Conservation (phyloP, 2,113 vertebrate genomes). For the Bos javanicus region DNA sequence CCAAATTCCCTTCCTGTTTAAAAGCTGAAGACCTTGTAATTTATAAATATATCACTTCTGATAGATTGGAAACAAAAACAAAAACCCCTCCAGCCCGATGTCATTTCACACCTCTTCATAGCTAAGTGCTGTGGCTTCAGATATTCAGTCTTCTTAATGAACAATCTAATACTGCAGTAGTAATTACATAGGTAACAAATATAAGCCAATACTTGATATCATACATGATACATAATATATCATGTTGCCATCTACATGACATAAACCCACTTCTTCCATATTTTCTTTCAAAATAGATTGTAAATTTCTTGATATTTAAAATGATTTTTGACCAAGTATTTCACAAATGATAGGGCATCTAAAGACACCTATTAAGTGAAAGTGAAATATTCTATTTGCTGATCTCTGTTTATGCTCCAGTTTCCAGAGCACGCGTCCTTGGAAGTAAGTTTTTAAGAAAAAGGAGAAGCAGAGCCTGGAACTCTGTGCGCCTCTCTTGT, state of each 20-base stretch:
- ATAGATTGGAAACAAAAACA: neutral
- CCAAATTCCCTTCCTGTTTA: neutral
- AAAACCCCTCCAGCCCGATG: neutral
- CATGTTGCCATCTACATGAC: neutral
- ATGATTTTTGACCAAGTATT: neutral
- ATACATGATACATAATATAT: neutral
- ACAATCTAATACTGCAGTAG: neutral
- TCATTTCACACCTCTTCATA: neutral
- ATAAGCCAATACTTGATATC: neutral
- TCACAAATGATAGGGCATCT: neutral
- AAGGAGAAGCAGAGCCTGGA: neutral
- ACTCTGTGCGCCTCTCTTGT: neutral
- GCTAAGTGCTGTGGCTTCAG: neutral
- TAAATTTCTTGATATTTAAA: neutral
- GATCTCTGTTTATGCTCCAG: neutral
- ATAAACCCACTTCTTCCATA: neutral
- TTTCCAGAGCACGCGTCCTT: rapidly evolving
- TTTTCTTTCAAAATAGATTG: neutral
- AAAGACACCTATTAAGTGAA: neutral
- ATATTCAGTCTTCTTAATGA: neutral
- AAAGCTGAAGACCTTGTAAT: neutral
- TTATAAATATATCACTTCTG: neutral
- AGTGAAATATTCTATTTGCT: neutral
- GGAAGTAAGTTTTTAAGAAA: neutral
- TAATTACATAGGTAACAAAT: neutral